Evolutionary conservation across 2,888 invertebrate genomes (phyloP).

Genomic region (Ceriagrion tenellum): DNA sequence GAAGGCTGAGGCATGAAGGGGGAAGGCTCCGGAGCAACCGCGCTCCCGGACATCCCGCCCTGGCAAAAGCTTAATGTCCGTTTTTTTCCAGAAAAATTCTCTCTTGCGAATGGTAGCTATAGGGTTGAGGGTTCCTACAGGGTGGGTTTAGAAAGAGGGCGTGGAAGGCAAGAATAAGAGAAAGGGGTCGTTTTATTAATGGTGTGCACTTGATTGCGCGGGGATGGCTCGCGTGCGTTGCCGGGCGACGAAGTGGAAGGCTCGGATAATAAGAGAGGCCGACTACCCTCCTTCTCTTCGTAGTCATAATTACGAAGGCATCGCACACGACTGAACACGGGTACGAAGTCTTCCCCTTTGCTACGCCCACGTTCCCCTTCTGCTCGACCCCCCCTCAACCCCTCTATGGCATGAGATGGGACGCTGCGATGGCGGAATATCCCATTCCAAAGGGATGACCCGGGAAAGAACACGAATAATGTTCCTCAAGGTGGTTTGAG

Average conservation of each 20-base stretch:
- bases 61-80: too few species aligned
- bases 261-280: not conserved
- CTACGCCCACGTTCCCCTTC: not conserved
- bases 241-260: not conserved
- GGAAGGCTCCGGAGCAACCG: too few species aligned
- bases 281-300: not conserved
- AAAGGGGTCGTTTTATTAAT: not conserved
- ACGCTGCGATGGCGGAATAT: not conserved
- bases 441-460: not conserved
- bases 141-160: not conserved
- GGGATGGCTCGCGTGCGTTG: not conserved
- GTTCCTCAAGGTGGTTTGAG: not conserved
- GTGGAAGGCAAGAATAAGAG: not conserved
- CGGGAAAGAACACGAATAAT: not conserved
- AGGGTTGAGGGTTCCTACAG: not conserved
- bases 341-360: not conserved
- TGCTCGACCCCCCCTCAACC: not conserved
- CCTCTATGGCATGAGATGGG: not conserved
- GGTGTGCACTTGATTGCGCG: not conserved
- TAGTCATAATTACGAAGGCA: not conserved
- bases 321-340: not conserved
- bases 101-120: too few species aligned
- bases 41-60: too few species aligned
- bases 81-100: too few species aligned
- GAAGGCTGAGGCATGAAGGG: too few species aligned